These are phyloP conservation scores for Aphodius sticticus DNA, from an alignment of 2,888 invertebrate species.

Conservation along the genomic window DNA sequence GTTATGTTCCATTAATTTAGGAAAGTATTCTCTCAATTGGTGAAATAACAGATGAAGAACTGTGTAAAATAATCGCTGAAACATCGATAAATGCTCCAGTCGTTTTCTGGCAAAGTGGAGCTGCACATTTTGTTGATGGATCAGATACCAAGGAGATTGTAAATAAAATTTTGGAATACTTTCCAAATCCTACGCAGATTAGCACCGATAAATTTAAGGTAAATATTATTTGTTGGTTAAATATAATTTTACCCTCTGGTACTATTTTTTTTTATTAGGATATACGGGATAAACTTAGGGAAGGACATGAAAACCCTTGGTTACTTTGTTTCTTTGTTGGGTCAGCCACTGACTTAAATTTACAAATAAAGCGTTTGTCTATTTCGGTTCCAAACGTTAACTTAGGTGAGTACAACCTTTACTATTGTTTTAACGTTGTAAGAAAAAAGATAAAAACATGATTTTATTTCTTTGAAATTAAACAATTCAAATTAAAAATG, in stretches of 20 bases:
- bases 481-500: too few species aligned
- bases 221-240: constrained; percentile 49
- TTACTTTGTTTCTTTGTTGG: constrained; percentile 66
- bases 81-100: constrained; percentile 50
- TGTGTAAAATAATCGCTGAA: constrained; percentile 62
- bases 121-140: constrained; percentile 50
- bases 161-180: constrained; percentile 64
- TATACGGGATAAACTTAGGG: constrained; percentile 51
- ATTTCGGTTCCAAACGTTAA: constrained; percentile 65
- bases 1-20: constrained; percentile 44
- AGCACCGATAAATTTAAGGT: constrained; percentile 69
- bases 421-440: not conserved
- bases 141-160: constrained; percentile 66
- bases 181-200: constrained; percentile 69
- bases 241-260: not conserved
- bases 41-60: constrained; percentile 57
- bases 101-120: constrained; percentile 53
- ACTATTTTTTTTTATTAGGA: constrained; percentile 11
- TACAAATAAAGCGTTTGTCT: constrained; percentile 70
- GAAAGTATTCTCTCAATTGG: constrained; percentile 64
- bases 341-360: constrained; percentile 61
- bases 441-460: not conserved
- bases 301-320: constrained; percentile 61
- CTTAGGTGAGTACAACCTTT: constrained; percentile 56
- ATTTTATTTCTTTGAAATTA: too few species aligned